Percentiles rank a stretch among this genome's conserved stretches.
Conservation (phyloP, 2,797 vertebrate species). For the Danio choprae region DNA sequence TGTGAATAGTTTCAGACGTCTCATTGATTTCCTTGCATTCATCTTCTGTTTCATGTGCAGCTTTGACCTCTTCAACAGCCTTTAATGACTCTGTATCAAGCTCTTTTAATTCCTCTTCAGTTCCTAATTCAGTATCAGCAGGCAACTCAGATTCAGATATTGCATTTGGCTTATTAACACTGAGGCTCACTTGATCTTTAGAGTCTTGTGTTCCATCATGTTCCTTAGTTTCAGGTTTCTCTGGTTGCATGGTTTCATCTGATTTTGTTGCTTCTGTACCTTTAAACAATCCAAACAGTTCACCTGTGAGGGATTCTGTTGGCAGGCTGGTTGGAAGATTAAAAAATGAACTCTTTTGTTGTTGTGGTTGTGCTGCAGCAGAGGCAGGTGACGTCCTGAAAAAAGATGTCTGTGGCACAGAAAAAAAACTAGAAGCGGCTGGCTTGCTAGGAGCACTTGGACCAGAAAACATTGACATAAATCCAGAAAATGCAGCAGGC, state of each 20-base stretch:
- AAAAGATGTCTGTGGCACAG: conserved; percentile 77
- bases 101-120: conserved; percentile 3
- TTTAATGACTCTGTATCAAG: background rate
- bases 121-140: conserved; percentile 2
- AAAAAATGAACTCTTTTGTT: conserved; percentile 88
- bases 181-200: conserved; percentile 23
- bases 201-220: conserved; percentile 15
- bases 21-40: conserved; percentile 1
- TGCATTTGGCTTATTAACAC: conserved; percentile 5
- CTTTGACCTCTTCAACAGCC: conserved; percentile 27
- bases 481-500: conserved; percentile 87
- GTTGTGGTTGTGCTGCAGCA: conserved; percentile 73
- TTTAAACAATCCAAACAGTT: conserved; percentile 90
- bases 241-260: conserved; percentile 59
- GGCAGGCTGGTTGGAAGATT: conserved; percentile 81
- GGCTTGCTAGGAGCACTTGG: conserved; percentile 81
- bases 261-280: conserved; percentile 73
- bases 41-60: conserved; percentile 27
- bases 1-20: conserved; percentile 15
- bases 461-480: conserved; percentile 91
- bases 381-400: conserved; percentile 76
- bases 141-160: conserved; percentile 21
- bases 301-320: conserved; percentile 82
- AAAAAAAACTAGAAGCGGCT: conserved; percentile 83
- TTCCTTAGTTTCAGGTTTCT: conserved; percentile 20